These are phyloP conservation scores for Macrotus californicus DNA, from an alignment of 2,113 vertebrate species.

Conservation along the genomic window DNA sequence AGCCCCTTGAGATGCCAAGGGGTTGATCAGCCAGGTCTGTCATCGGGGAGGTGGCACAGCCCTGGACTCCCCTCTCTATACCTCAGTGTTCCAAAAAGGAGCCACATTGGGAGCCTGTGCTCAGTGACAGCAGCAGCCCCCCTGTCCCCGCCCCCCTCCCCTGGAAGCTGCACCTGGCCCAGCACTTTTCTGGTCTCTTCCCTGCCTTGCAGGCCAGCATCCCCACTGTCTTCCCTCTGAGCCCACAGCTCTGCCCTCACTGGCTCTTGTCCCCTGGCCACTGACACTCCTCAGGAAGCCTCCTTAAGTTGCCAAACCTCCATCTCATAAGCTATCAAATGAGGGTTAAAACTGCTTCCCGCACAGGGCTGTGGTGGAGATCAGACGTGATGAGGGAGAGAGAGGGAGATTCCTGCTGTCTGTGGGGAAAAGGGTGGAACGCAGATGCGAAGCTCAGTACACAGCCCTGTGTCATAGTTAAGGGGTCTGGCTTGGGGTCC, in stretches of 20 bases:
- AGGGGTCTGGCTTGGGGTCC: neutral
- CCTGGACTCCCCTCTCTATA: neutral
- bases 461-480: neutral
- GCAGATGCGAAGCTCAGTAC: neutral
- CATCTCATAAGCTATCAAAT: neutral
- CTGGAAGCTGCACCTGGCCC: neutral
- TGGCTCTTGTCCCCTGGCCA: neutral
- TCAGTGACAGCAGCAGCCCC: neutral
- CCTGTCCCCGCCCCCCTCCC: too few relatives aligned
- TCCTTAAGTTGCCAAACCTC: neutral
- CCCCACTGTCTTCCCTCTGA: neutral
- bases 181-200: neutral
- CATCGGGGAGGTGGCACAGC: neutral
- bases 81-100: neutral
- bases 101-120: neutral
- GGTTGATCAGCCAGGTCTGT: neutral
- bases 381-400: neutral
- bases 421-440: neutral
- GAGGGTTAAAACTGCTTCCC: neutral
- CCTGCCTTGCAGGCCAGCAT: neutral
- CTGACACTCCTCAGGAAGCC: neutral
- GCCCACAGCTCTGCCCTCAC: neutral
- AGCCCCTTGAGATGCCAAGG: constrained; percentile 61
- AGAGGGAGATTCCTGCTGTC: neutral
- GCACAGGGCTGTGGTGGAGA: neutral